Evolutionary conservation across 2,113 vertebrate species (phyloP).

Genomic region (Tympanuchus pallidicinctus): DNA sequence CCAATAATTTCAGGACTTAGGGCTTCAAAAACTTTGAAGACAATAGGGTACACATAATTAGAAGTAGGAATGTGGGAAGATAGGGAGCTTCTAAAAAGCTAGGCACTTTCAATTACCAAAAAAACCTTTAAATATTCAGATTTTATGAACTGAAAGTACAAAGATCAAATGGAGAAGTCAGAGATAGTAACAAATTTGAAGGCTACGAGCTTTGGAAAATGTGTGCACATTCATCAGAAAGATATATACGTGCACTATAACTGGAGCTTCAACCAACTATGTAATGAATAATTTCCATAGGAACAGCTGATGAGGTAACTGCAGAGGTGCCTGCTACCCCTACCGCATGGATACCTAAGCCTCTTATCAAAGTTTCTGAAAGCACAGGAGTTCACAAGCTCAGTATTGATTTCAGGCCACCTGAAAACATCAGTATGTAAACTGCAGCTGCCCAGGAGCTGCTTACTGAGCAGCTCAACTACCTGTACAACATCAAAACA

Average conservation of each 20-base stretch:
- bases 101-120: background rate
- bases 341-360: background rate
- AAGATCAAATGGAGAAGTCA: background rate
- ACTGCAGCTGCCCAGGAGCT: background rate
- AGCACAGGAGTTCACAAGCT: background rate
- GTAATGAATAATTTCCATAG: background rate
- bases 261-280: background rate
- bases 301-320: background rate
- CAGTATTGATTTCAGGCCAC: background rate
- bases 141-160: background rate
- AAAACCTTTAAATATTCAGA: background rate
- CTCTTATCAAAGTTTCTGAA: background rate
- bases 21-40: background rate
- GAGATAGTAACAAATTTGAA: background rate
- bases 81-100: background rate
- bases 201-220: background rate
- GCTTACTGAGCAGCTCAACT: background rate
- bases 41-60: background rate
- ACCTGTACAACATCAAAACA: background rate
- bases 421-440: background rate
- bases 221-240: background rate
- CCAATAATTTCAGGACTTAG: background rate
- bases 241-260: background rate
- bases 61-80: rapidly evolving
- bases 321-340: background rate